Percentiles rank a stretch among this genome's conserved stretches.
Evolutionary conservation across 2,113 vertebrate genomes (phyloP).

Genomic region (Empidonax alnorum): DNA sequence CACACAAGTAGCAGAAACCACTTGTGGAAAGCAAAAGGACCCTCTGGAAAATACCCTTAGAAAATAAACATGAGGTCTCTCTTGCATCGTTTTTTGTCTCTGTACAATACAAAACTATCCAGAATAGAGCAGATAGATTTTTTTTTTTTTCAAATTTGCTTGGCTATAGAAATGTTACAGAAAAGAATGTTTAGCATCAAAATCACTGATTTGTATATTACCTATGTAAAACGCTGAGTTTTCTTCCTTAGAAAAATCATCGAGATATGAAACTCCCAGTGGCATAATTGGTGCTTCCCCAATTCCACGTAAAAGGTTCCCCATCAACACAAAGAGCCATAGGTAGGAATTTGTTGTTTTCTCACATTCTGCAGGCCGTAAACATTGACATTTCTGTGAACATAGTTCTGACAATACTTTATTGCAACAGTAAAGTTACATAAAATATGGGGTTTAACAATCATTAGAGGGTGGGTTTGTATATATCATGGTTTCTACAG

Average conservation of each 20-base stretch:
- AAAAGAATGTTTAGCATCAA: neutral
- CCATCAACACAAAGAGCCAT: slow-evolving; percentile 91
- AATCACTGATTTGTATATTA: slow-evolving; percentile 33
- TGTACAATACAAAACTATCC: neutral
- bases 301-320: slow-evolving; percentile 89
- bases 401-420: neutral
- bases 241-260: slow-evolving; percentile 90
- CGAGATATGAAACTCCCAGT: slow-evolving; percentile 90
- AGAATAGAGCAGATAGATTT: neutral
- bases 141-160: neutral
- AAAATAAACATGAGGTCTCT: neutral
- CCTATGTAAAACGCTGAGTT: slow-evolving; percentile 91
- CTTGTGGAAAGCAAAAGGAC: neutral
- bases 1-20: neutral
- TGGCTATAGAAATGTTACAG: neutral
- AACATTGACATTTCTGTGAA: neutral
- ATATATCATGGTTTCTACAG: neutral
- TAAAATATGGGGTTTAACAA: neutral
- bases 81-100: neutral
- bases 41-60: neutral
- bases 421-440: neutral
- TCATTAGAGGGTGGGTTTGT: neutral
- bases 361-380: slow-evolving; percentile 76
- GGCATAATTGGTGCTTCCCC: slow-evolving; percentile 90
- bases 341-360: slow-evolving; percentile 76